Percentiles rank a stretch among this genome's conserved stretches.
Evolutionary conservation across 2,888 invertebrate genomes (phyloP).

Genomic region (Carpatolechia fugitivella): DNA sequence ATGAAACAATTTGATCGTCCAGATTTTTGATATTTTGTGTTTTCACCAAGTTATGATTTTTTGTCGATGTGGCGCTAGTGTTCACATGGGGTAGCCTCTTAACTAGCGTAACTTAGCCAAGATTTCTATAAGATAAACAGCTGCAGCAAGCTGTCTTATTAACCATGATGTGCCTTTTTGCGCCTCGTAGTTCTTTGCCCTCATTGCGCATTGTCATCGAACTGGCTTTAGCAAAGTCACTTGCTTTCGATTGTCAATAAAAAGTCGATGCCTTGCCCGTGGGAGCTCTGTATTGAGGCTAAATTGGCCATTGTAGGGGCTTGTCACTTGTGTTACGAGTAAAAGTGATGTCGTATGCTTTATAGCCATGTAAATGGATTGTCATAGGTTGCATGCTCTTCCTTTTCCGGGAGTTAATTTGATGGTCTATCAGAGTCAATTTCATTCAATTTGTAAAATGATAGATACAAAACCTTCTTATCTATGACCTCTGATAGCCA

Average conservation of each 20-base stretch:
- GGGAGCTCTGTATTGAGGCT: constrained; percentile 26
- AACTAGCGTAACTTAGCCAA: neutral
- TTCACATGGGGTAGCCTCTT: too few species aligned
- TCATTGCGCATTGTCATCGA: constrained; percentile 20
- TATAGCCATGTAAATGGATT: constrained; percentile 4
- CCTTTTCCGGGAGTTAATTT: constrained; percentile 3
- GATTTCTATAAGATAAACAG: neutral
- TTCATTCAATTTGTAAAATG: too few species aligned
- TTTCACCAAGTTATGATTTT: too few species aligned
- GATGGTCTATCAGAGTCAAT: too few species aligned
- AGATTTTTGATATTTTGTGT: too few species aligned
- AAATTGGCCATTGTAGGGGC: constrained; percentile 20
- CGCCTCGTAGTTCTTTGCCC: neutral
- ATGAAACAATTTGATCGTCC: too few species aligned
- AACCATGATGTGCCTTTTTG: neutral
- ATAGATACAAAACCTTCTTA: too few species aligned
- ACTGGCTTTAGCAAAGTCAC: constrained; percentile 19
- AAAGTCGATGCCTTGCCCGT: constrained; percentile 17
- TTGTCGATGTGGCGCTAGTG: too few species aligned
- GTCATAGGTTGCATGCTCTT: constrained; percentile 3
- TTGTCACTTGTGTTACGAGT: constrained; percentile 19
- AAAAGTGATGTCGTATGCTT: neutral
- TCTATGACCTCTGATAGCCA: too few species aligned
- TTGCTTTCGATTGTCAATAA: constrained; percentile 29
- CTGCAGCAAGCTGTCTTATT: neutral